phyloP scores from a whole-genome alignment of 2,888 invertebrate species.

The Coenonympha glycerion region DNA sequence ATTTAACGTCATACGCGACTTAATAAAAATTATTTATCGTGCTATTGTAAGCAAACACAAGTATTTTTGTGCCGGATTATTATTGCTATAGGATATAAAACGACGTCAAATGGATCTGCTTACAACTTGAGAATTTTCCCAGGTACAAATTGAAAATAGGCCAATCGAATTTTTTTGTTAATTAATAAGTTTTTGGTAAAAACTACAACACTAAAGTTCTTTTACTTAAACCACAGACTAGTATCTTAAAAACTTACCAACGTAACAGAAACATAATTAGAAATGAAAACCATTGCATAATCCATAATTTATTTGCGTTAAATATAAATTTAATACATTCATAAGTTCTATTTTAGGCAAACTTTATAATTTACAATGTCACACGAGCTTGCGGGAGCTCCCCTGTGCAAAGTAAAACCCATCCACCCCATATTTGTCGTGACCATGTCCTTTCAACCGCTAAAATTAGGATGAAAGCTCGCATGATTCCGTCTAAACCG shows the following conservation, averaged over 20 bases:
- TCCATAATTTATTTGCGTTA: background rate
- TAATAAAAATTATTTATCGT: conserved; percentile 15
- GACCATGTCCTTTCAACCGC: conserved; percentile 14
- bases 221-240: no score
- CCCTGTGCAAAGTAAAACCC: conserved; percentile 3
- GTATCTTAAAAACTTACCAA: no score
- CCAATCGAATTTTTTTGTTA: no score
- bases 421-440: conserved; percentile 4
- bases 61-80: conserved; percentile 1
- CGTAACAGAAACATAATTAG: no score
- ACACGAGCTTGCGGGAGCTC: conserved; percentile 1
- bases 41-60: conserved; percentile 8
- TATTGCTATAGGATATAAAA: background rate
- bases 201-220: no score
- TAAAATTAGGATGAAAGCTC: conserved; percentile 10
- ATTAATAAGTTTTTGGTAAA: no score
- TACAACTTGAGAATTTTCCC: no score
- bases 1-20: conserved; percentile 8
- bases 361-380: background rate
- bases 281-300: background rate
- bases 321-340: background rate
- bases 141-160: no score
- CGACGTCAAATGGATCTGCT: background rate
- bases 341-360: background rate
- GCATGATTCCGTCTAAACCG: conserved; percentile 1